Base-by-base conservation (phyloP, 2,888 invertebrate genomes). In the Synergus itoensis region DNA sequence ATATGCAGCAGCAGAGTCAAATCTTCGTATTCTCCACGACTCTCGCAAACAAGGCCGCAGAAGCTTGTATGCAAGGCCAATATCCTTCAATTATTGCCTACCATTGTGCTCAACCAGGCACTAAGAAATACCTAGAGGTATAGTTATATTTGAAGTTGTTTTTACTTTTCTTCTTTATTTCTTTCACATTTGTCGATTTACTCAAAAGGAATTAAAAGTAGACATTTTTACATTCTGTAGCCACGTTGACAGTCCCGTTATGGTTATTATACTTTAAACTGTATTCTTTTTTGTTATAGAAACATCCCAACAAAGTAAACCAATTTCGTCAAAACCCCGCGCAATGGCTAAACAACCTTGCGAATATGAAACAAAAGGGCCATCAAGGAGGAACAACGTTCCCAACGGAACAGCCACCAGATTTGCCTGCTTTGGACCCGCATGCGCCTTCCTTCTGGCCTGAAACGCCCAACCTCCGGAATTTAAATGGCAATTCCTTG, bases 1-100 rank as follows among this genome's bases (percentile, higher is more conserved):
- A 96, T 89, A 96, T 96, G 96, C 98, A 98, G 93, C 98, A 99
- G 93, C 98, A 99, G 93, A 98, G 98, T 93, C 98, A 99, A 93
- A 98, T 99, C 92, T 99, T 98, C 94, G 99, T 99, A 87, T 99
- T 99, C 93, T 98, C 98, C 36, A 99, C 99, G 11, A 94, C 96
- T 88, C 93, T 98, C 93, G 99, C 99, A 4, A 99, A 99, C 93
- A 96, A 98, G 91, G 98, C 98, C 7, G 99, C 99, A 0, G 98
- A 99, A 88, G 95, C 97, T 16, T 98, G 99, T 16, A 93, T 98
- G 82, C 96, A 96, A 82, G 97, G 98, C 2, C 97, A 97, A 89
- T 98, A 96, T 92, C 96, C 97, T 88, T 97, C 97, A 77, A 98
- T 99, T 87, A 97, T 99, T 87, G 97, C 97, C 45, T 99, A 97